Conservation (phyloP, 2,113 vertebrate species). For the Datnioides undecimradiatus region DNA sequence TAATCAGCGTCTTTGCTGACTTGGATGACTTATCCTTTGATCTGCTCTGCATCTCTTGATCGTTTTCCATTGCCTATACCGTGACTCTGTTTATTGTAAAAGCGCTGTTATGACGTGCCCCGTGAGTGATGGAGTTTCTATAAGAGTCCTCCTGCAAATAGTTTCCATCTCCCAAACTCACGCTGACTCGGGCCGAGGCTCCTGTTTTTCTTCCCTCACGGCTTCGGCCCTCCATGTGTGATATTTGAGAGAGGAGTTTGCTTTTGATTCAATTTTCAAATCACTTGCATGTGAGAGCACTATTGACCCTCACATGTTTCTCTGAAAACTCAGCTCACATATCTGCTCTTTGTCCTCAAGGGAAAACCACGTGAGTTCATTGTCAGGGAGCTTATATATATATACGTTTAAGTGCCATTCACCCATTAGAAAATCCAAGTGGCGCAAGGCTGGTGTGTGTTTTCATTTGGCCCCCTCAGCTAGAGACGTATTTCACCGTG, state of each 20-base stretch:
- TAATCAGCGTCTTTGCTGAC: background rate
- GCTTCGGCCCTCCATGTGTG: conserved; percentile 26
- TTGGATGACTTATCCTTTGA: conserved; percentile 18
- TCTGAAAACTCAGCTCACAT: background rate
- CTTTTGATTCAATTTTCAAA: conserved; percentile 67
- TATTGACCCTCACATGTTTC: conserved; percentile 45
- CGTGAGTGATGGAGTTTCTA: conserved; percentile 56
- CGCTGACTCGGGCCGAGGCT: background rate
- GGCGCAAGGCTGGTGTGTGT: conserved; percentile 14
- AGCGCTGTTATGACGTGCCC: conserved; percentile 51
- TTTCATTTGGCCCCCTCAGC: conserved; percentile 8
- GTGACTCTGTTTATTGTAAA: conserved; percentile 51
- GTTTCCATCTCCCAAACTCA: conserved; percentile 55
- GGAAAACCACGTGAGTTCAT: conserved; percentile 25
- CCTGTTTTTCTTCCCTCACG: conserved; percentile 41
- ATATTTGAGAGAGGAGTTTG: conserved; percentile 47
- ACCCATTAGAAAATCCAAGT: background rate
- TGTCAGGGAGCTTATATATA: conserved; percentile 10
- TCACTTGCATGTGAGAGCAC: conserved; percentile 54
- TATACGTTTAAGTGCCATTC: background rate
- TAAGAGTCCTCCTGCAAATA: conserved; percentile 57
- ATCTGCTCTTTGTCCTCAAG: background rate
- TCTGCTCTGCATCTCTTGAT: conserved; percentile 28
- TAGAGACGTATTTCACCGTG: conserved; percentile 2
- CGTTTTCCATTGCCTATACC: background rate